Evolutionary conservation across 2,888 invertebrate species (phyloP).

Genomic region (Caenorhabditis uteleia): DNA sequence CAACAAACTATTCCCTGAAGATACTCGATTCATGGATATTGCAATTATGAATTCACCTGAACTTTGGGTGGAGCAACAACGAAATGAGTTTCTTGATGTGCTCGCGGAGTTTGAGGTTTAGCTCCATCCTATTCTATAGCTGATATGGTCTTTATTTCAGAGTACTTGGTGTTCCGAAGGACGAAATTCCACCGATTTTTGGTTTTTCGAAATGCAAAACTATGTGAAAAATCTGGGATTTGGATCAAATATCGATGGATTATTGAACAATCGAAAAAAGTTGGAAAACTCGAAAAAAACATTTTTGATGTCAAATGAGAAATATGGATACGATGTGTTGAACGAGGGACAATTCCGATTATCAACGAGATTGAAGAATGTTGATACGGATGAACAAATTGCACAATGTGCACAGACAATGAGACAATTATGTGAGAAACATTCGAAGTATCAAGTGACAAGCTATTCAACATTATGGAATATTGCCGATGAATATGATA

Average conservation of each 20-base stretch:
- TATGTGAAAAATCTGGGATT: constrained; percentile 57
- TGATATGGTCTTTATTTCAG: constrained; percentile 9
- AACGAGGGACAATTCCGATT: constrained; percentile 49
- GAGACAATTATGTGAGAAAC: constrained; percentile 37
- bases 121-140: neutral
- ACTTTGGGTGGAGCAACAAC: constrained; percentile 32
- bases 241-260: constrained; percentile 35
- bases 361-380: constrained; percentile 46
- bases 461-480: constrained; percentile 62
- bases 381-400: constrained; percentile 48
- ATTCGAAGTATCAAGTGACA: constrained; percentile 35
- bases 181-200: constrained; percentile 55
- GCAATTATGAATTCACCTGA: constrained; percentile 59
- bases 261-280: constrained; percentile 45
- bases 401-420: constrained; percentile 51
- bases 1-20: constrained; percentile 40
- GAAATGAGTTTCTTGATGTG: constrained; percentile 41
- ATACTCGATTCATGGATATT: constrained; percentile 53
- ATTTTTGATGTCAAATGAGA: constrained; percentile 55
- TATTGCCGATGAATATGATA: constrained; percentile 63
- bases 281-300: constrained; percentile 47
- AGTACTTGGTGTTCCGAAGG: constrained; percentile 43
- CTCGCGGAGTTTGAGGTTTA: constrained; percentile 49
- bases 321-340: constrained; percentile 56
- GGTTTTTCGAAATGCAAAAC: constrained; percentile 54